These are phyloP conservation scores for Nematopogon swammerdamellus DNA, from an alignment of 2,888 invertebrate species.

Conservation along the genomic window DNA sequence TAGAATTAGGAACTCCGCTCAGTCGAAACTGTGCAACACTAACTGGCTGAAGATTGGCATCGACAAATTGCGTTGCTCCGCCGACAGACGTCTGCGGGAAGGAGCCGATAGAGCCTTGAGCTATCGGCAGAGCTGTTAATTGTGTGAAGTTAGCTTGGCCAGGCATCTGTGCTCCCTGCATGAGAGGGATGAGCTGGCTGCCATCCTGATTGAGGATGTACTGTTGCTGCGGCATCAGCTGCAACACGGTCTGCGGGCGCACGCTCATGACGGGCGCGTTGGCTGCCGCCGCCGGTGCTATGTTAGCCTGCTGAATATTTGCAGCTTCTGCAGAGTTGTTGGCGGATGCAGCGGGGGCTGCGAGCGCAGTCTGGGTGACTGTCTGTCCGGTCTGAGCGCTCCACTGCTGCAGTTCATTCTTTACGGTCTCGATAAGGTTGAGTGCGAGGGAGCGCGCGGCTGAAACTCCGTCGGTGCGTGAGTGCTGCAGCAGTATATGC, in stretches of 20 bases:
- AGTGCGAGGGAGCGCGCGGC: slow-evolving; percentile 70
- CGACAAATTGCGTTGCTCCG: slow-evolving; percentile 37
- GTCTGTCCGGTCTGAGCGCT: slow-evolving; percentile 18
- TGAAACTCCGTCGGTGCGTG: slow-evolving; percentile 63
- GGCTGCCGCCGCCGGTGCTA: slow-evolving; percentile 14
- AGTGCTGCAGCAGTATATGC: slow-evolving; percentile 74
- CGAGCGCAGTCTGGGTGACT: slow-evolving; percentile 16
- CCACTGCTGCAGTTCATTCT: slow-evolving; percentile 54
- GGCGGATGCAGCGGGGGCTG: background rate
- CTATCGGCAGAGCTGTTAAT: slow-evolving; percentile 38
- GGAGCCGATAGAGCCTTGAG: slow-evolving; percentile 25
- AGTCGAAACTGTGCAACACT: slow-evolving; percentile 42
- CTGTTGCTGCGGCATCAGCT: slow-evolving; percentile 37
- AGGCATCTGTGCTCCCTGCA: slow-evolving; percentile 43
- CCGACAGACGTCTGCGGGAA: slow-evolving; percentile 43
- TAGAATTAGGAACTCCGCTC: slow-evolving; percentile 44
- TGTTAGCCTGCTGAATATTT: background rate
- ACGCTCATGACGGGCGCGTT: slow-evolving; percentile 44
- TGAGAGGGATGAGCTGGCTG: slow-evolving; percentile 47
- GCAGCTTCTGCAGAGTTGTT: background rate
- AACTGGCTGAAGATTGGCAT: slow-evolving; percentile 44
- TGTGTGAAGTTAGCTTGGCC: slow-evolving; percentile 23
- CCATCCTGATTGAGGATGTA: slow-evolving; percentile 48
- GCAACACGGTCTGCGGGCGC: slow-evolving; percentile 41
- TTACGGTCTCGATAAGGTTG: slow-evolving; percentile 77